These are phyloP conservation scores for Ditula angustiorana DNA, from an alignment of 2,888 invertebrate species.

Conservation along the genomic window DNA sequence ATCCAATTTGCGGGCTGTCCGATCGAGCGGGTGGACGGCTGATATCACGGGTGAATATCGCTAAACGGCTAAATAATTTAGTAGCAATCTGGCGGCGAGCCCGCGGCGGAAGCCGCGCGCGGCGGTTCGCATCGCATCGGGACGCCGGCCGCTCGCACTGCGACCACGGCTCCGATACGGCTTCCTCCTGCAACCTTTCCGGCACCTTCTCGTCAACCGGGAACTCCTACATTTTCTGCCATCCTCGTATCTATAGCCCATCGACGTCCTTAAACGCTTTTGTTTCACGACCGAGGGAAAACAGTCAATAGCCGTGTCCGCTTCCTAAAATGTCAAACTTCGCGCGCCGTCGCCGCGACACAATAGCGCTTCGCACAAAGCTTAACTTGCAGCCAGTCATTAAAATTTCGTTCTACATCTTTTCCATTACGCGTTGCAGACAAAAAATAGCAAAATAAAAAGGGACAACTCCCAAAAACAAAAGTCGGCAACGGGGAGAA, in stretches of 20 bases:
- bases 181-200: slow-evolving; percentile 39
- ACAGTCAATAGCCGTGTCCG: slow-evolving; percentile 65
- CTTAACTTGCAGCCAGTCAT: slow-evolving; percentile 81
- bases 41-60: slow-evolving; percentile 81
- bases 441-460: slow-evolving; percentile 83
- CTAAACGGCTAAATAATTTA: slow-evolving; percentile 85
- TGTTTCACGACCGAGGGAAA: slow-evolving; percentile 62
- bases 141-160: slow-evolving; percentile 14
- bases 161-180: slow-evolving; percentile 23
- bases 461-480: slow-evolving; percentile 78
- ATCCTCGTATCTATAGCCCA: slow-evolving; percentile 16
- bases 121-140: slow-evolving; percentile 47
- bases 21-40: slow-evolving; percentile 70
- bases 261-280: slow-evolving; percentile 49
- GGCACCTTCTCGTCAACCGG: slow-evolving; percentile 43
- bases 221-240: slow-evolving; percentile 6
- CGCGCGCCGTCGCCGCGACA: slow-evolving; percentile 63
- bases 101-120: slow-evolving; percentile 54
- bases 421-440: slow-evolving; percentile 83
- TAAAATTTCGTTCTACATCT: slow-evolving; percentile 85
- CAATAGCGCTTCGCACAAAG: slow-evolving; percentile 78
- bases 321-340: slow-evolving; percentile 73
- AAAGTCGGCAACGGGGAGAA: slow-evolving; percentile 81
- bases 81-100: slow-evolving; percentile 72
- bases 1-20: slow-evolving; percentile 85